A percentile compares a stretch with the other conserved stretches of the same genome.
These are phyloP conservation scores for Mnemiopsis leidyi DNA, from an alignment of 37 sponge, comb jelly and placozoan species.

Conservation along the genomic window DNA sequence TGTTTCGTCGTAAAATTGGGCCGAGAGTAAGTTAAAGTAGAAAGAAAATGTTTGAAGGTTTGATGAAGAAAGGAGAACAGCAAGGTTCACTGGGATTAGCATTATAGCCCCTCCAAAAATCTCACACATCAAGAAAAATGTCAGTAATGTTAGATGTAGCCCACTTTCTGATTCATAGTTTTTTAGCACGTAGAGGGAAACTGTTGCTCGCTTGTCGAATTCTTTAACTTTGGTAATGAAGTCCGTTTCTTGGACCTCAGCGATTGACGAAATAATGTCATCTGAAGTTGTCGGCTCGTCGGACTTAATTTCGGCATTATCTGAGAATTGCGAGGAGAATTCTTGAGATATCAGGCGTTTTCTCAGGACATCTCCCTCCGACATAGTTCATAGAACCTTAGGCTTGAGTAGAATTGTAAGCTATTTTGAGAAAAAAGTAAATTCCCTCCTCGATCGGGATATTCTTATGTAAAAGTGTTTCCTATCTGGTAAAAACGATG, in stretches of 20 bases:
- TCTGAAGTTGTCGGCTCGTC: background rate
- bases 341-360: constrained; percentile 42
- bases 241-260: background rate
- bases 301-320: background rate
- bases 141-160: background rate
- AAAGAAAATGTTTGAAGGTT: background rate
- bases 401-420: too few relatives aligned
- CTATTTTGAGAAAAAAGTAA: too few relatives aligned
- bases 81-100: background rate
- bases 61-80: background rate
- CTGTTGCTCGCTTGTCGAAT: background rate
- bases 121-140: constrained; percentile 3
- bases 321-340: background rate
- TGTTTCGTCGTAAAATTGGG: background rate
- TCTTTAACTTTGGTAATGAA: background rate
- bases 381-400: too few relatives aligned
- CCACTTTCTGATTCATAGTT: background rate
- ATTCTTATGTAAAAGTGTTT: too few relatives aligned
- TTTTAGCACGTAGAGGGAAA: background rate
- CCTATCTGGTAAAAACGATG: too few relatives aligned
- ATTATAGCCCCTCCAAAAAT: background rate
- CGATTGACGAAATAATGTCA: background rate
- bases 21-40: background rate
- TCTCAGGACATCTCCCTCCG: background rate
- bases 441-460: too few relatives aligned